Base-by-base conservation (phyloP, 2,113 vertebrate genomes). In the Tyrannus savana region DNA sequence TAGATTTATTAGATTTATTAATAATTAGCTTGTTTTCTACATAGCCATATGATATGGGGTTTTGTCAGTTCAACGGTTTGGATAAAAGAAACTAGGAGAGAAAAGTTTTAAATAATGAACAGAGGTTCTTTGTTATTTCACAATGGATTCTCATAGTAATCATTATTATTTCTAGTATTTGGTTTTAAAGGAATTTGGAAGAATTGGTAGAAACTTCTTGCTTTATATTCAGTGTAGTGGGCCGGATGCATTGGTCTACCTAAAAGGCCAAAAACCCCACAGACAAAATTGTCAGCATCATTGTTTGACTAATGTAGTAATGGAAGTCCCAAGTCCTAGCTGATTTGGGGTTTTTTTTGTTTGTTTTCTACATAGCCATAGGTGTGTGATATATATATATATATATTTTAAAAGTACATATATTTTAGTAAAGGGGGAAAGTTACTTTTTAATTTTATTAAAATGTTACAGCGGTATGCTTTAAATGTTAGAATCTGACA, bases 401-500 rank as follows among this genome's bases (percentile, higher is more conserved):
- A 31, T 50, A 50, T 50, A 5, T 49, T 49, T 25, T 25, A 50
- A 27, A 84, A 69, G 58, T 33, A 37, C 6, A 33, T 23, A 15
- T 80, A 62, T 73, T 80, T 77, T 79, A 91, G 64, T 82, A n/a
- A 76, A 46, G 55, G 41, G 11, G 12, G 5, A 56, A 92, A 92
- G 91, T 39, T 56, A 76, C 21, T 71, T 91, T 93, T 92, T 35
- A 69, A 88, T 93, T 93, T 81, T 90, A 93, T 96, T 92, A 92
- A 97, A 96, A 84, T 39, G 31, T 64, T 93, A n/a, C 78, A 89
- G 52, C 42, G 84, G 21, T 39, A 41, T n/a, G 41, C 73, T 96
- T 83, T 85, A 84, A 91, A 18, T 96, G 96, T 94, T 85, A 71
- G 71, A 93, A 89, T 93, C 84, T 96, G 89, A 83, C 66, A 92